Percentiles rank a stretch among this genome's conserved stretches.
Evolutionary conservation across 2,888 invertebrate species (phyloP).

Genomic region (Andrena marginata): DNA sequence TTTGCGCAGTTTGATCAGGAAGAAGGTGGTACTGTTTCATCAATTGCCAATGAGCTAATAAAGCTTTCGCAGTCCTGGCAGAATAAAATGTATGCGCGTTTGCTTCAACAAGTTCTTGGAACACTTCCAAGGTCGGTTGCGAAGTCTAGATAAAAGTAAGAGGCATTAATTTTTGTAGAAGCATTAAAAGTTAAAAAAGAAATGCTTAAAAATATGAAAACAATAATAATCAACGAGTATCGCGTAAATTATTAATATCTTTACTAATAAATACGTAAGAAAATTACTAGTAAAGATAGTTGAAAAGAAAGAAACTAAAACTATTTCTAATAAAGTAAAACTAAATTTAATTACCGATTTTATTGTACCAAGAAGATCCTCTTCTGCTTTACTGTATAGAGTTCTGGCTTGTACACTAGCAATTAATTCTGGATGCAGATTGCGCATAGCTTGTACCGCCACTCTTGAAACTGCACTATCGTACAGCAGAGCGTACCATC

Average conservation of each 20-base stretch:
- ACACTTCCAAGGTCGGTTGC: conserved; percentile 91
- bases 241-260: neutral
- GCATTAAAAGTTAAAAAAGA: neutral
- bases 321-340: neutral
- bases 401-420: conserved; percentile 95
- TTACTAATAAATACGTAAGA: neutral
- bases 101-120: conserved; percentile 93
- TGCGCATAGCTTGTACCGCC: conserved; percentile 96
- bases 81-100: conserved; percentile 95
- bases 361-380: conserved; percentile 93
- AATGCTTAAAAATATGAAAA: neutral
- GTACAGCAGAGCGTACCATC: conserved; percentile 98
- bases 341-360: conserved; percentile 88
- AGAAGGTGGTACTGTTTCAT: conserved; percentile 96
- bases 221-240: neutral
- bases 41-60: conserved; percentile 96
- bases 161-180: neutral
- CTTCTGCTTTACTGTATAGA: conserved; percentile 95
- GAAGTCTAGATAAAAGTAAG: conserved; percentile 86
- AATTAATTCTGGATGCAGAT: conserved; percentile 96
- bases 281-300: neutral
- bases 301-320: neutral
- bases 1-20: conserved; percentile 93
- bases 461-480: conserved; percentile 97
- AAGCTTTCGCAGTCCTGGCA: conserved; percentile 93